Base-by-base conservation (phyloP, 1,140 invertebrate genomes). In the Sycobia sp. region DNA sequence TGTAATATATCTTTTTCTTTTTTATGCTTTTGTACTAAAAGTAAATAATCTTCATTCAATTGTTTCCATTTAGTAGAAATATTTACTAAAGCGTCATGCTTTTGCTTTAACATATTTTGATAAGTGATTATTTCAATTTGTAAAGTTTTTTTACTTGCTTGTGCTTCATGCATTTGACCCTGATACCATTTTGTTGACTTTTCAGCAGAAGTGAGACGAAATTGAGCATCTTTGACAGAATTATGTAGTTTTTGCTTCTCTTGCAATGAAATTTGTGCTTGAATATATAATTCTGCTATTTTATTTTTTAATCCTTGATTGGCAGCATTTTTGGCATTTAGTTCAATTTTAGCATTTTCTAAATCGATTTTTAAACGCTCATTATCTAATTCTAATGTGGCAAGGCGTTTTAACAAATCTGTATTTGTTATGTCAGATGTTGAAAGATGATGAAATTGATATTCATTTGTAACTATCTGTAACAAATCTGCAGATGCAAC, bases 241-340 rank as follows among this genome's bases (percentile, higher is more conserved):
- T 71, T 75, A 3, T 73, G 62, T 4, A 77, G 27, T 32, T 70
- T 70, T 32, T 73, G 73, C 34, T 70, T 73, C 1, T 76, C 72
- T 39, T 73, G 72, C 11, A 71, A 11, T 3, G 71, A 54, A 3
- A 36, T 49, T 9, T 73, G 73, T 27, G 72, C 69, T 18, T 77
- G 72, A 1, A 74, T 65, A 27, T 72, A 73, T 8, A 76, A 27
- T 25, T 75, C 73, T 4, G 69, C 63, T 61, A 77, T 71, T 38
- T 75, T 77, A 34, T 68, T 68, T 44, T 77, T 77, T 2, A 76
- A 66, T 16, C 69, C 71, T 29, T 73, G 67, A 62, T 77, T 77
- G 11, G 72, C 71, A 27, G 73, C 70, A n/a, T 71, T 74, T 64
- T 69, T 72, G 1, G 69, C 71, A 44, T 71, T 70, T 9, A 75